Conservation (phyloP, 2,888 invertebrate species). For the Mylabris sibirica region DNA sequence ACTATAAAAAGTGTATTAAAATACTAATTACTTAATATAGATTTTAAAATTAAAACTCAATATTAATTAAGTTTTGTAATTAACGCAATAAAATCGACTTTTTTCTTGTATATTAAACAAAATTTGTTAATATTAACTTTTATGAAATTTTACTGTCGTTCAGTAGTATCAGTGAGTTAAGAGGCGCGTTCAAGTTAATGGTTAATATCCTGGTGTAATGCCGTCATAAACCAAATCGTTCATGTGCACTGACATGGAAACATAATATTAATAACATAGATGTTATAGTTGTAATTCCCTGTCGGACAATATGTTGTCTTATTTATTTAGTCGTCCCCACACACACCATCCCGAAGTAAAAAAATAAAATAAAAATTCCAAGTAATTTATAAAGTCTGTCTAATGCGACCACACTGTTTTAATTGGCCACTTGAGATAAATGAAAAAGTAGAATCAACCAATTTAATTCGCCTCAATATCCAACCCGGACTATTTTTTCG, state of each 20-base stretch:
- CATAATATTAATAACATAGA: constrained; percentile 17
- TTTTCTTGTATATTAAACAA: too few relatives aligned
- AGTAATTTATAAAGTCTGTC: too few relatives aligned
- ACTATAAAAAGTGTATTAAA: too few relatives aligned
- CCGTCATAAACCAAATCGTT: constrained; percentile 17
- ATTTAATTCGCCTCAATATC: constrained; percentile 23
- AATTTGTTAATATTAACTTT: background rate
- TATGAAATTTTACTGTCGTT: background rate
- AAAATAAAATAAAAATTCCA: background rate
- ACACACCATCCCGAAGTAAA: background rate
- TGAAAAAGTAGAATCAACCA: constrained; percentile 23
- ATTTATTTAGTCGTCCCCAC: background rate
- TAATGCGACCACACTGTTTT: background rate
- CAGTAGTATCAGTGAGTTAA: background rate
- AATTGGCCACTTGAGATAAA: constrained; percentile 15
- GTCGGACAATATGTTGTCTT: constrained; percentile 3
- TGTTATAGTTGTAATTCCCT: background rate
- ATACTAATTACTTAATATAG: too few relatives aligned
- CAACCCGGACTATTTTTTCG: constrained; percentile 9
- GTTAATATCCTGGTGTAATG: constrained; percentile 19
- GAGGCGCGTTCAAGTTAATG: constrained; percentile 6
- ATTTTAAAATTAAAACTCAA: too few relatives aligned
- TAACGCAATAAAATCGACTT: too few relatives aligned
- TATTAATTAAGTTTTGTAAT: too few relatives aligned
- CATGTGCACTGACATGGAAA: constrained; percentile 18